A percentile compares a stretch with the other conserved stretches of the same genome.
Conservation (phyloP, 35 echinoderm and acorn worm genomes). For the Ophioderma brevispina region DNA sequence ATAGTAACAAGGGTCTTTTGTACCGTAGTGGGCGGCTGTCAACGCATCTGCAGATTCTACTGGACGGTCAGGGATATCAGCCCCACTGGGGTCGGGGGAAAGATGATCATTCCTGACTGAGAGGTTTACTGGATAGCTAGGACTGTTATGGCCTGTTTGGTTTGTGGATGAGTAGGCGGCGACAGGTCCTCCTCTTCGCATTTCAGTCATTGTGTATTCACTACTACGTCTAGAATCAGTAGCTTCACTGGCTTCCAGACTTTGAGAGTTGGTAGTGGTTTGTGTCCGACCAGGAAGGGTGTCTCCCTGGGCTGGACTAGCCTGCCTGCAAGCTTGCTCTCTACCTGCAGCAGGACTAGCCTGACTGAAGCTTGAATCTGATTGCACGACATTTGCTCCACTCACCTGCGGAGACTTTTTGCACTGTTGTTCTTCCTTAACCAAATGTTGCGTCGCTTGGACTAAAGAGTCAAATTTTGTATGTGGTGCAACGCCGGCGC, state of each 20-base stretch:
- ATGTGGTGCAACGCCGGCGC: background rate
- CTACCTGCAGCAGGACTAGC: conserved; percentile 1
- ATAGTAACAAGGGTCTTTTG: conserved; percentile 49
- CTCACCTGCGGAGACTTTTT: conserved; percentile 38
- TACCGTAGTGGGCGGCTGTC: conserved; percentile 30
- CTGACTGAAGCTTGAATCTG: background rate
- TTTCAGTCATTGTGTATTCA: conserved; percentile 25
- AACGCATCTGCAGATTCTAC: conserved; percentile 24
- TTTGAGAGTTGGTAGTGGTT: conserved; percentile 15
- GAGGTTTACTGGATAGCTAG: conserved; percentile 24
- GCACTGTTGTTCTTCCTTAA: conserved; percentile 57
- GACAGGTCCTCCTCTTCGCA: background rate
- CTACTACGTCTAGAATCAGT: conserved; percentile 10
- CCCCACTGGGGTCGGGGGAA: conserved; percentile 18
- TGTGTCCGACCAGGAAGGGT: background rate
- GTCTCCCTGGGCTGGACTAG: conserved; percentile 28
- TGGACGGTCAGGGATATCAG: conserved; percentile 13
- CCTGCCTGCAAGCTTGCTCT: conserved; percentile 14
- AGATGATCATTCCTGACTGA: conserved; percentile 43
- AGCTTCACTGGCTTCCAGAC: conserved; percentile 14
- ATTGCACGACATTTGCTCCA: conserved; percentile 18
- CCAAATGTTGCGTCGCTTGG: conserved; percentile 48
- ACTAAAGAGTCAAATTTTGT: conserved; percentile 60
- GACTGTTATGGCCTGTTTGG: background rate
- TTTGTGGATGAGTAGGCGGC: background rate